Percentiles rank a stretch among this genome's conserved stretches.
Conservation (phyloP, 1,140 invertebrate species). For the Lepeophtheirus salmonis region DNA sequence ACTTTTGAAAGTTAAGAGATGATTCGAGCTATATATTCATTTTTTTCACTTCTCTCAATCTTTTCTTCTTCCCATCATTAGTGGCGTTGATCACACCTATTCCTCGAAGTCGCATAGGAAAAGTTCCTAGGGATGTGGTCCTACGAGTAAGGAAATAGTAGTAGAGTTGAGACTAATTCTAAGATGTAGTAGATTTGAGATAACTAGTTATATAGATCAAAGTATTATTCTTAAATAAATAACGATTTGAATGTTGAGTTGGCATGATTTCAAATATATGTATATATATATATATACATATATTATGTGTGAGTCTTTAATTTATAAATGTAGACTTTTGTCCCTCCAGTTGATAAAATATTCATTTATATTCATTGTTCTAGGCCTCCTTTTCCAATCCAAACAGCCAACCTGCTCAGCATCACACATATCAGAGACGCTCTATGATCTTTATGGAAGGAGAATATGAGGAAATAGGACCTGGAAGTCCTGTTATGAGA, state of each 20-base stretch:
- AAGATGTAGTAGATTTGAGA: too few relatives aligned
- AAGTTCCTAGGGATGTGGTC: neutral
- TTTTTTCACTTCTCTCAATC: too few relatives aligned
- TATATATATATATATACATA: neutral
- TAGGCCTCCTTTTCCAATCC: too few relatives aligned
- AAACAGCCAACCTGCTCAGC: neutral
- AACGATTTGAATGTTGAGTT: too few relatives aligned
- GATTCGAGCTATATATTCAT: too few relatives aligned
- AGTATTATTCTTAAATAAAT: too few relatives aligned
- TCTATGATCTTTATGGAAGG: neutral
- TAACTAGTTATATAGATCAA: too few relatives aligned
- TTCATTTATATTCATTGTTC: too few relatives aligned
- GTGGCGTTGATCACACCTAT: neutral
- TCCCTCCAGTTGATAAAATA: too few relatives aligned
- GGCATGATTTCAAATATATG: neutral
- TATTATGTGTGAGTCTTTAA: neutral
- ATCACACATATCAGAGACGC: neutral
- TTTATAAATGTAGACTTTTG: neutral
- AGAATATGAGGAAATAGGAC: slow-evolving; percentile 17
- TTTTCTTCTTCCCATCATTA: too few relatives aligned
- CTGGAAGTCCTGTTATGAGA: neutral
- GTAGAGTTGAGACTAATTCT: too few relatives aligned
- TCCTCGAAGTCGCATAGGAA: neutral
- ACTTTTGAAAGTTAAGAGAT: too few relatives aligned
- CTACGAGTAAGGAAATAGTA: neutral